Evolutionary conservation across 1,140 invertebrate genomes (phyloP).

Genomic region (Nautilus pompilius): DNA sequence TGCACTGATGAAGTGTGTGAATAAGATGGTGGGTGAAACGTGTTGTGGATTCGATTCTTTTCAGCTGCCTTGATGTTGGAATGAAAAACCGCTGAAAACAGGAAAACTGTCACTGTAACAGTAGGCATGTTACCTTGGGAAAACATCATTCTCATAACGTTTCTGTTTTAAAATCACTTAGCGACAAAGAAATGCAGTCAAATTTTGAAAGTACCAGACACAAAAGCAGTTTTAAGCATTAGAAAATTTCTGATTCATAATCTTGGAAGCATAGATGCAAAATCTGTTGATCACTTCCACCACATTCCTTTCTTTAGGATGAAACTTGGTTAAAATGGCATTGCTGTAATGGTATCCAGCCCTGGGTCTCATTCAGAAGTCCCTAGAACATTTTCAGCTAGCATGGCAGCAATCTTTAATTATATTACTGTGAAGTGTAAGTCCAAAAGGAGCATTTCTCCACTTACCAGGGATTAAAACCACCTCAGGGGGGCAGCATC

Average conservation of each 20-base stretch:
- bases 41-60: constrained; percentile 56
- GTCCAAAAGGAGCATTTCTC: too few relatives aligned
- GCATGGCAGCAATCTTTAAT: too few relatives aligned
- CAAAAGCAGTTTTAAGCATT: background rate
- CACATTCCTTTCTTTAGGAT: too few relatives aligned
- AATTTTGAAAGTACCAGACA: background rate
- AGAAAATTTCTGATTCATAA: background rate
- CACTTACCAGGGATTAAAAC: too few relatives aligned
- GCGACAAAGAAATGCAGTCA: too few relatives aligned
- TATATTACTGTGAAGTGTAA: too few relatives aligned
- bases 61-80: constrained; percentile 64
- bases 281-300: too few relatives aligned
- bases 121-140: background rate
- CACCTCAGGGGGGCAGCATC: too few relatives aligned
- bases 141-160: background rate
- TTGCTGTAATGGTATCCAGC: too few relatives aligned
- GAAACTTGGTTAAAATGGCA: too few relatives aligned
- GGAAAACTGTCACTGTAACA: background rate
- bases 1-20: constrained; percentile 59
- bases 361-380: too few relatives aligned
- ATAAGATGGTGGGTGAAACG: constrained; percentile 60
- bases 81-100: constrained; percentile 83
- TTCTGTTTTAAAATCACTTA: background rate
- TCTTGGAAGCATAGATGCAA: background rate
- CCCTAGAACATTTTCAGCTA: too few relatives aligned